Percentiles rank a stretch among this genome's conserved stretches.
phyloP scores from a whole-genome alignment of 2,113 vertebrate genomes.

The Ia io region DNA sequence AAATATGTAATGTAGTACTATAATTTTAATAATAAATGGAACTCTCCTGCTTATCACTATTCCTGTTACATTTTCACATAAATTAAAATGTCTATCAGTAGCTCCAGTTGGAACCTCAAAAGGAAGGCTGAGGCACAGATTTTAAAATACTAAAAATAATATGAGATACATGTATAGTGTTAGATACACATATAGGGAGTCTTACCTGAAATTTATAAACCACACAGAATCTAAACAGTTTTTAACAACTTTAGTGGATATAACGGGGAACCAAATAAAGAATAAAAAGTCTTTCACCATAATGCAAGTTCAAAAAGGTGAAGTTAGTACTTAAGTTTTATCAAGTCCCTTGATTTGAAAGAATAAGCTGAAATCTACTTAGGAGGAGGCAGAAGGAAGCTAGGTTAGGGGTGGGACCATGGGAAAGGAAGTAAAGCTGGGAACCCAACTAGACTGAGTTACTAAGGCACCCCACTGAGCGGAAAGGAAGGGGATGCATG shows the following conservation, averaged over 20 bases:
- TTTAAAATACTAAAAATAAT: not conserved
- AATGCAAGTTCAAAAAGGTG: not conserved
- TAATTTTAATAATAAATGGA: not conserved
- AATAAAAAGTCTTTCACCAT: not conserved
- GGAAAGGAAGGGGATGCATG: too few relatives aligned
- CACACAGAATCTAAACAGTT: not conserved
- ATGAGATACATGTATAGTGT: not conserved
- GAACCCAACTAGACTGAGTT: too few relatives aligned
- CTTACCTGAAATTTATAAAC: not conserved
- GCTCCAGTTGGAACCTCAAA: not conserved
- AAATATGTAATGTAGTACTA: not conserved
- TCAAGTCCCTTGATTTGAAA: not conserved
- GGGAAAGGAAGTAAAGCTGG: too few relatives aligned
- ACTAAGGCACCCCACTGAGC: too few relatives aligned
- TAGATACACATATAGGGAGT: not conserved
- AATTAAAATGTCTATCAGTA: constrained; percentile 42
- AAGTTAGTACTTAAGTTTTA: not conserved
- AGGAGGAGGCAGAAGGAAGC: too few relatives aligned
- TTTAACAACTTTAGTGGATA: not conserved
- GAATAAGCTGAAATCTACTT: not conserved
- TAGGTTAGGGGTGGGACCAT: too few relatives aligned
- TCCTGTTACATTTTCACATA: constrained; percentile 42
- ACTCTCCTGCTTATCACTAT: not conserved
- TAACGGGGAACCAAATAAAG: not conserved
- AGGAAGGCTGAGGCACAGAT: not conserved